Percentiles rank a stretch among this genome's conserved stretches.
Conservation (phyloP, 2,888 invertebrate species). For the Chymomyza procnemis region DNA sequence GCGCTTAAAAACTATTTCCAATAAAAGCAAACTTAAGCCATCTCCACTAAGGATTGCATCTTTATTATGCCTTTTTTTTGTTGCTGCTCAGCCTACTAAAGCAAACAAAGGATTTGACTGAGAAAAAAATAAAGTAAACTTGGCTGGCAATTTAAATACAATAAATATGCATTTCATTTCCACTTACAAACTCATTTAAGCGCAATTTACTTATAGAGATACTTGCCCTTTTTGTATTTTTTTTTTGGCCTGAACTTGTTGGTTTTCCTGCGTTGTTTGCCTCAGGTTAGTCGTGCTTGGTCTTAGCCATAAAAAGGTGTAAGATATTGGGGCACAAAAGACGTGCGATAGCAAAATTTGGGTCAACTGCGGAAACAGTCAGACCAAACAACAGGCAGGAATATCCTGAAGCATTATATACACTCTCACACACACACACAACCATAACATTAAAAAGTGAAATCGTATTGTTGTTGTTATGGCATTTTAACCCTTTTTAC, state of each 20-base stretch:
- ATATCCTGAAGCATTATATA: constrained; percentile 23
- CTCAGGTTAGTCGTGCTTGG: not conserved
- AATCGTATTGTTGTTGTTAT: constrained; percentile 38
- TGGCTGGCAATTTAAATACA: constrained; percentile 64
- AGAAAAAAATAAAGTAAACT: constrained; percentile 18
- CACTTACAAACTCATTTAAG: constrained; percentile 68
- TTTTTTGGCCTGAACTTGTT: not conserved
- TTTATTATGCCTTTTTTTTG: not conserved
- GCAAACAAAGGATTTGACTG: constrained; percentile 24
- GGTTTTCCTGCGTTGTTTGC: not conserved
- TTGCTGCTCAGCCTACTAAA: constrained; percentile 4
- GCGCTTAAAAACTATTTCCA: not conserved
- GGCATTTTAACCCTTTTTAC: constrained; percentile 63
- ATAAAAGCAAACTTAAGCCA: not conserved
- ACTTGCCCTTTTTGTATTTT: constrained; percentile 35
- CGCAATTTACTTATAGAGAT: constrained; percentile 64
- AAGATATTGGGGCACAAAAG: constrained; percentile 36
- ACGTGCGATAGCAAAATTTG: constrained; percentile 36
- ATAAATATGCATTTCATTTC: constrained; percentile 70
- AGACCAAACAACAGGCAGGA: not conserved
- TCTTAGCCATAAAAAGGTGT: constrained; percentile 50
- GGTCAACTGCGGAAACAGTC: constrained; percentile 38
- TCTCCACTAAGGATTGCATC: not conserved
- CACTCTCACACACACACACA: constrained; percentile 12
- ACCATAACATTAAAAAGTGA: constrained; percentile 55